Evolutionary conservation across 2,113 vertebrate species (phyloP).

Genomic region (Oncorhynchus nerka): DNA sequence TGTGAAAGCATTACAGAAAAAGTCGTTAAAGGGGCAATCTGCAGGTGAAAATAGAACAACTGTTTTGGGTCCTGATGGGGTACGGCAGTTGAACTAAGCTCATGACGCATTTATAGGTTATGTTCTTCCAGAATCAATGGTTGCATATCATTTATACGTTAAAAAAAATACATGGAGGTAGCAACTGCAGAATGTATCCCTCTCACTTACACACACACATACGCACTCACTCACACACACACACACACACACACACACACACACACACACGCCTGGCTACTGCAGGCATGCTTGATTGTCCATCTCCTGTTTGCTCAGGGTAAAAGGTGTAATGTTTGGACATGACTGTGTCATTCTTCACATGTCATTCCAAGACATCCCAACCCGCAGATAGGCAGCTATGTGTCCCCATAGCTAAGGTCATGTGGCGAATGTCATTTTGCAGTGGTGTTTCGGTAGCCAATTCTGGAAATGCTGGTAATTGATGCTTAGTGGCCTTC

Average conservation of each 20-base stretch:
- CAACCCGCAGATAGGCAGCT: background rate
- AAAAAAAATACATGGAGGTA: background rate
- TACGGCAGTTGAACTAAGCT: too few relatives aligned
- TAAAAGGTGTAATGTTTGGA: background rate
- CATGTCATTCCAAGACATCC: constrained; percentile 15
- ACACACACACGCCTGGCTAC: constrained; percentile 12
- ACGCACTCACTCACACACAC: background rate
- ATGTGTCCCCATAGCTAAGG: background rate
- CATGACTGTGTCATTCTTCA: constrained; percentile 21
- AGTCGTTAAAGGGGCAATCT: too few relatives aligned
- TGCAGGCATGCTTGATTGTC: background rate
- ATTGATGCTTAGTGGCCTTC: too few relatives aligned
- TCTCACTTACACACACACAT: background rate
- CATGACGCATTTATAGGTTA: too few relatives aligned
- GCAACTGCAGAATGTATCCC: background rate
- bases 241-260: constrained; percentile 9
- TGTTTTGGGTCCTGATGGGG: too few relatives aligned
- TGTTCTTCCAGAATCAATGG: too few relatives aligned
- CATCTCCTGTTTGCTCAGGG: background rate
- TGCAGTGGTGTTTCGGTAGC: too few relatives aligned
- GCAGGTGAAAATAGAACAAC: too few relatives aligned
- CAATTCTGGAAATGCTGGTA: too few relatives aligned
- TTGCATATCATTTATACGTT: background rate
- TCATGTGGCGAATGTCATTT: background rate
- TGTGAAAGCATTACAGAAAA: background rate